Conservation (phyloP, 92 coral and sea anemone species). For the Heteractis magnifica region DNA sequence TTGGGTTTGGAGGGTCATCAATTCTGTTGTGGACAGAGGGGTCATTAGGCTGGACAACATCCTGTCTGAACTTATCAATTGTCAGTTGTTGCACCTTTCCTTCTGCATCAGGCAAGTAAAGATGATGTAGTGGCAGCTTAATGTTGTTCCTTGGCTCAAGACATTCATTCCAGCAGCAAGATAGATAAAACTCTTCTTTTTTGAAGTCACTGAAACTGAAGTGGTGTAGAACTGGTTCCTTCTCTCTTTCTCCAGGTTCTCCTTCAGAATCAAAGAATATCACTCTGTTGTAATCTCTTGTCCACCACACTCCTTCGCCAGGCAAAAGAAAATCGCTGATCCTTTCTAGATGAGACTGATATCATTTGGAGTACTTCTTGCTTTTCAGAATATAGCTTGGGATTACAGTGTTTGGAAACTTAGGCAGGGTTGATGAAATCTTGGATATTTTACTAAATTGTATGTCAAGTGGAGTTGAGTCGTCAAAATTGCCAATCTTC, state of each 20-base stretch:
- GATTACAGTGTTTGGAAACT: slow-evolving; percentile 12
- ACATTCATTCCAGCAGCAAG: slow-evolving; percentile 46
- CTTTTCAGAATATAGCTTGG: neutral
- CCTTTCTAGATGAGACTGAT: slow-evolving; percentile 38
- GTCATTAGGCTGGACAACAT: neutral
- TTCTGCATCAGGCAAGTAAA: too few relatives aligned
- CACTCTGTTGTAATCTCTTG: neutral
- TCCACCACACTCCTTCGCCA: slow-evolving; percentile 47
- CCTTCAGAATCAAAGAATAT: slow-evolving; percentile 21
- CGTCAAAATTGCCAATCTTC: slow-evolving; percentile 17
- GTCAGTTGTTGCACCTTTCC: too few relatives aligned
- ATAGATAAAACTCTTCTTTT: slow-evolving; percentile 22
- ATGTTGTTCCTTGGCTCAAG: slow-evolving; percentile 7
- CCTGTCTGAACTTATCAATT: neutral
- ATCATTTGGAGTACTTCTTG: slow-evolving; percentile 16
- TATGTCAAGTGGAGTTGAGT: neutral
- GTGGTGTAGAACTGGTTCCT: slow-evolving; percentile 38
- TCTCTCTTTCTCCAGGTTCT: neutral
- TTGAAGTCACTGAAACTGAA: slow-evolving; percentile 15
- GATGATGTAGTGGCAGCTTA: too few relatives aligned
- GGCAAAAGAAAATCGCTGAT: neutral
- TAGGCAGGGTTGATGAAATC: slow-evolving; percentile 14
- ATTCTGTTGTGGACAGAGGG: neutral
- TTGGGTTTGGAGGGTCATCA: neutral
- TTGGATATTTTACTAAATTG: neutral